Percentiles rank a stretch among this genome's conserved stretches.
Conservation (phyloP, 30 jellyfish, hydroid and myxozoan genomes). For the Cassiopea xamachana region DNA sequence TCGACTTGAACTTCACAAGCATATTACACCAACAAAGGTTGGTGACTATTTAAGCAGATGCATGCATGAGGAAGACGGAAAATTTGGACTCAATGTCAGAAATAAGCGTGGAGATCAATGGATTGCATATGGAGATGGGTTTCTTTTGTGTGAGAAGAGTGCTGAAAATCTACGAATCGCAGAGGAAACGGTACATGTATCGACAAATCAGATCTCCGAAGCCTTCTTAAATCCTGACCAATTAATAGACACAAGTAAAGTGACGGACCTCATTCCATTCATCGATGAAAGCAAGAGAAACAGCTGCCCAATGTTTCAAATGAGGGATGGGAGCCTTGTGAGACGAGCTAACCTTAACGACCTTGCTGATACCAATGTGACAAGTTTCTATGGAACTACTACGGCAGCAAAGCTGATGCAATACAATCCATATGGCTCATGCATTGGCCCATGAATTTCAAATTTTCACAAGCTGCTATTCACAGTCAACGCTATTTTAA, state of each 20-base stretch:
- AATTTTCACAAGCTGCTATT: no score
- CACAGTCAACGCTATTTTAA: no score
- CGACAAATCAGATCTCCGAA: slow-evolving; percentile 17
- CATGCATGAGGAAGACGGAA: slow-evolving; percentile 36
- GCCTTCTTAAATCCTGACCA: slow-evolving; percentile 8
- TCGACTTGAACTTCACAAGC: neutral
- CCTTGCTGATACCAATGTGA: neutral
- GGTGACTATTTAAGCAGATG: slow-evolving; percentile 1
- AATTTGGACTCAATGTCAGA: slow-evolving; percentile 15
- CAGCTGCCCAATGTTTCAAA: slow-evolving; percentile 23
- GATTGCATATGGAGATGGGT: slow-evolving; percentile 43
- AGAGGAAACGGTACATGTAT: slow-evolving; percentile 7
- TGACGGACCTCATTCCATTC: slow-evolving; percentile 18
- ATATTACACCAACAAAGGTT: neutral
- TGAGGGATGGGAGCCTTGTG: neutral
- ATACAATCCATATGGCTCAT: no score
- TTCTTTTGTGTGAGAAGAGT: neutral
- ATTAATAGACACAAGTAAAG: neutral
- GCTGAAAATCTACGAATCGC: neutral
- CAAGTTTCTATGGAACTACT: neutral
- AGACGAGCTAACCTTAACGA: slow-evolving; percentile 10
- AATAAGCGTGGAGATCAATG: slow-evolving; percentile 24
- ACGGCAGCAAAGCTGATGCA: neutral
- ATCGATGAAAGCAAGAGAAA: neutral
- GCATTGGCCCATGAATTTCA: no score